Evolutionary conservation across 2,113 vertebrate genomes (phyloP).

Genomic region (Tricholaema leucomelas): DNA sequence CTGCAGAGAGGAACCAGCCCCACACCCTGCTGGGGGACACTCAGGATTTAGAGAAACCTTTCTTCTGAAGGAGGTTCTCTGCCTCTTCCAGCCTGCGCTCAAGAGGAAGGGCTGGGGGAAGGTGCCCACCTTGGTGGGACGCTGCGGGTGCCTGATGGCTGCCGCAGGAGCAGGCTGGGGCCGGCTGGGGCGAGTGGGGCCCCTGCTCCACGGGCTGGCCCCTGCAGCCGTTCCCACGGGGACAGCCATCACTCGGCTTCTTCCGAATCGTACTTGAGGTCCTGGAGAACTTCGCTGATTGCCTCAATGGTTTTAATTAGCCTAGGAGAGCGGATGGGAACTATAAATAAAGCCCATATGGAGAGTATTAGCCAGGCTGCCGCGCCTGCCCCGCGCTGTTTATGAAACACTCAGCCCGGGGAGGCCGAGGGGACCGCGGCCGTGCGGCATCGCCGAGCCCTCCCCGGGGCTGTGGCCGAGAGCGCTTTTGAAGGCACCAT

Average conservation of each 20-base stretch:
- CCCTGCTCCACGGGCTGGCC: constrained; percentile 2
- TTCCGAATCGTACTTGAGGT: constrained; percentile 96
- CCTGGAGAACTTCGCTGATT: constrained; percentile 94
- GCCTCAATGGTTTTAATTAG: constrained; percentile 95
- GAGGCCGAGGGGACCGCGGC: constrained; percentile 46
- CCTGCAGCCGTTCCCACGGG: constrained; percentile 24
- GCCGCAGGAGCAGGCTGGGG: background rate
- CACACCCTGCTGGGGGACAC: rapidly evolving
- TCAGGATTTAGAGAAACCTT: background rate
- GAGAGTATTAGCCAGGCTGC: constrained; percentile 73
- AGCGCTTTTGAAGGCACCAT: constrained; percentile 15
- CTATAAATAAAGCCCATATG: constrained; percentile 86
- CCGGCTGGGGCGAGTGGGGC: background rate
- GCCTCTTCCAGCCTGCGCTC: background rate
- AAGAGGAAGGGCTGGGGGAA: background rate
- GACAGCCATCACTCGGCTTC: constrained; percentile 84
- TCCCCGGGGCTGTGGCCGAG: background rate
- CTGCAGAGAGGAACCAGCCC: background rate
- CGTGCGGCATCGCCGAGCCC: constrained; percentile 30
- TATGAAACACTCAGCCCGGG: constrained; percentile 74
- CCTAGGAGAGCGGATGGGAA: constrained; percentile 84
- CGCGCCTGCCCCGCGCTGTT: constrained; percentile 56
- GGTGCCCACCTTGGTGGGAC: background rate
- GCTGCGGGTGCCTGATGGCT: background rate
- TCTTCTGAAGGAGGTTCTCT: background rate